These are phyloP conservation scores for Lobophora halterata DNA, from an alignment of 2,888 invertebrate genomes.

Conservation along the genomic window DNA sequence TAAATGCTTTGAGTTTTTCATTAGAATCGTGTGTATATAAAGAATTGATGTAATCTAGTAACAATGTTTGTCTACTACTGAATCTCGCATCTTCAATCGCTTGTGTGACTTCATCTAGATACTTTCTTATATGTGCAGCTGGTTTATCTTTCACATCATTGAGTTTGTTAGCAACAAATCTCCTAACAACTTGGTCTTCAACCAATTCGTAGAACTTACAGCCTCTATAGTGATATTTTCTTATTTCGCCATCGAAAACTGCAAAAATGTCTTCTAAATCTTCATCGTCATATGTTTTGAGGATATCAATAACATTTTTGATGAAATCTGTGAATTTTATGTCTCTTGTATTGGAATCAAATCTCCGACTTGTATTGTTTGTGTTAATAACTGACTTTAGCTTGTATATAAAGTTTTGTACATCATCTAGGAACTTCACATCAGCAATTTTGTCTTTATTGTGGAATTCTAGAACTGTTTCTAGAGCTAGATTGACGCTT, in stretches of 20 bases:
- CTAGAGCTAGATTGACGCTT: slow-evolving; percentile 50
- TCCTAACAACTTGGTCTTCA: slow-evolving; percentile 32
- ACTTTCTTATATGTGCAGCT: slow-evolving; percentile 28
- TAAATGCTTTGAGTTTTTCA: slow-evolving; percentile 32
- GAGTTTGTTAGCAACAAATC: slow-evolving; percentile 35
- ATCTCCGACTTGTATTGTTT: slow-evolving; percentile 9
- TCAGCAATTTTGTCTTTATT: slow-evolving; percentile 38
- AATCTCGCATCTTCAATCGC: slow-evolving; percentile 27
- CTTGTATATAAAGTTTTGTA: slow-evolving; percentile 41
- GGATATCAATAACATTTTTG: slow-evolving; percentile 27
- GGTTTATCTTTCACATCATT: slow-evolving; percentile 29
- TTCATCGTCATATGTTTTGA: slow-evolving; percentile 41
- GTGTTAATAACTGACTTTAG: slow-evolving; percentile 35
- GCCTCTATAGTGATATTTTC: slow-evolving; percentile 41
- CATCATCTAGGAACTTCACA: slow-evolving; percentile 39
- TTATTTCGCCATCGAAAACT: slow-evolving; percentile 40
- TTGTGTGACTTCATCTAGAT: slow-evolving; percentile 26
- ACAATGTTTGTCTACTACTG: slow-evolving; percentile 17
- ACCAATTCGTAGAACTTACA: slow-evolving; percentile 43
- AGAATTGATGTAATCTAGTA: slow-evolving; percentile 44
- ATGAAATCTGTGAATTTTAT: slow-evolving; percentile 50
- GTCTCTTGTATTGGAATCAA: background rate
- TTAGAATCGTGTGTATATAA: slow-evolving; percentile 37
- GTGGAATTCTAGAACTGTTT: slow-evolving; percentile 54
- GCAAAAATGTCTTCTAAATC: slow-evolving; percentile 41